Evolutionary conservation across 2,113 vertebrate species (phyloP), one percentile per base, ranked within the genome.

Genomic region (zebrafish (Danio rerio)): DNA sequence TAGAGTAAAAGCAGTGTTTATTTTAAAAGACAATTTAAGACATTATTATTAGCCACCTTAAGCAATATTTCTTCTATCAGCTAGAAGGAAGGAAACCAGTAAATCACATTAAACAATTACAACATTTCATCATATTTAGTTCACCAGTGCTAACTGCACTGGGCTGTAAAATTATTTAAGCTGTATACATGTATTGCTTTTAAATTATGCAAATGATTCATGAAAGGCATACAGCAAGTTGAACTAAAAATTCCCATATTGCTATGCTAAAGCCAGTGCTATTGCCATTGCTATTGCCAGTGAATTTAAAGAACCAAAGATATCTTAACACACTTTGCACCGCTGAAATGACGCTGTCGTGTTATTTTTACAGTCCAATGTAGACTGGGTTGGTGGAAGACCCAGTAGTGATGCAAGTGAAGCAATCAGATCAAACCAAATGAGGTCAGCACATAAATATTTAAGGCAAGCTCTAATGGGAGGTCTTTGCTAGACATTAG

Each of bases 351-450:
- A 78, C 9, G 16, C 49, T 7, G 18, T 31, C 20, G 5, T 55
- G 21, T 79, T 55, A 53, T 65, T 79, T 78, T 53, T 66, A 53
- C 61, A 78, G 62, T 78, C 76, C 20, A 63, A 9, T 43, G 10
- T 12, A 1, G 21, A 53, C 49, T 18, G 10, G 12, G 62, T 43
- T 20, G 7, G 77, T 53, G 31, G 59, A 66, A 66, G 66, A 66
- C 20, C 47, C 77, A 79, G 53, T 5, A 55, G 59, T 79, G 49
- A 55, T 68, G 77, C 77, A 68, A 66, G 21, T 66, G 77, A 21
- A 55, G 77, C 77, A 79, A 65, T 78, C 75, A 76, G 75, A 65
- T 52, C 15, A 42, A 79, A 79, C 47, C 53, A 55, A 79, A 79
- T 8, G 77, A 79, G 77, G 62, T 55, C 77, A 68, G 15, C 3